These are phyloP conservation scores for Zapus hudsonius DNA, from an alignment of 2,113 vertebrate species.

Conservation along the genomic window DNA sequence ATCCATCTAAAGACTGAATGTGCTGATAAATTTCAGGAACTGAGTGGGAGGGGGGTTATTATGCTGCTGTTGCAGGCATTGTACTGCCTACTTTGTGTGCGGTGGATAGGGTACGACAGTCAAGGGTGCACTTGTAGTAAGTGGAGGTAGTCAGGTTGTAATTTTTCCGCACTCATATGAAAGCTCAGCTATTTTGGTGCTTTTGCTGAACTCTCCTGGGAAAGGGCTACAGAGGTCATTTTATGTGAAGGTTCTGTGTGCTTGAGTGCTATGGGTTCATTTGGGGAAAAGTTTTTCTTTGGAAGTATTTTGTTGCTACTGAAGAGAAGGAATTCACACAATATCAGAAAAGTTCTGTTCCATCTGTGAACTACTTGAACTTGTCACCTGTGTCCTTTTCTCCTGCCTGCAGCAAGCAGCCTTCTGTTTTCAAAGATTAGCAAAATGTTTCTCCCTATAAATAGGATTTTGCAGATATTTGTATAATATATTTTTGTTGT, in stretches of 20 bases:
- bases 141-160: slow-evolving; percentile 77
- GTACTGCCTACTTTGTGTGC: slow-evolving; percentile 49
- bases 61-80: slow-evolving; percentile 58
- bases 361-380: not conserved
- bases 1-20: slow-evolving; percentile 69
- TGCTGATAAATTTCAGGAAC: slow-evolving; percentile 19
- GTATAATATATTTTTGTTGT: not conserved
- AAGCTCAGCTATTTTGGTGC: slow-evolving; percentile 83
- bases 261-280: slow-evolving; percentile 63
- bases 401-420: not conserved
- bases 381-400: not conserved
- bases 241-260: slow-evolving; percentile 82
- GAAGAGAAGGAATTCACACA: slow-evolving; percentile 69
- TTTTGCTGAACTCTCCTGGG: slow-evolving; percentile 83
- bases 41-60: not conserved
- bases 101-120: slow-evolving; percentile 74
- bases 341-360: slow-evolving; percentile 59
- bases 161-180: slow-evolving; percentile 84
- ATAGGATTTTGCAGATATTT: slow-evolving; percentile 11
- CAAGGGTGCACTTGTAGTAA: slow-evolving; percentile 79
- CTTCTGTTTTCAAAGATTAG: slow-evolving; percentile 44
- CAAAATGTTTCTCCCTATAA: slow-evolving; percentile 3
- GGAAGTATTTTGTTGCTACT: slow-evolving; percentile 55
- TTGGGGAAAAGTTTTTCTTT: slow-evolving; percentile 49
- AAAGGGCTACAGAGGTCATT: slow-evolving; percentile 81